These are phyloP conservation scores for Dipus sagitta DNA, from an alignment of 2,797 vertebrate genomes.

Conservation along the genomic window DNA sequence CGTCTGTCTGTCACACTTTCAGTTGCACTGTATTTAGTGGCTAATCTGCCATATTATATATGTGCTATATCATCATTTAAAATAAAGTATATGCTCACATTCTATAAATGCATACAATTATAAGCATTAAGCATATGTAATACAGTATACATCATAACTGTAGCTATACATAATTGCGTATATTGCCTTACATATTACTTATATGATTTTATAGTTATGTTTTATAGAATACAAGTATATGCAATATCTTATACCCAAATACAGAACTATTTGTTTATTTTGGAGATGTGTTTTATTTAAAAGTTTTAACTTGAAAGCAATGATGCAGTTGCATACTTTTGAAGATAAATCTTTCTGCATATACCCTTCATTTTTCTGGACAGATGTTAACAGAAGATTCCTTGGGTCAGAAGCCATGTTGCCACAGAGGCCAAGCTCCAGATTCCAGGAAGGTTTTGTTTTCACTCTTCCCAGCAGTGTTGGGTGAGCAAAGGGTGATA, in stretches of 20 bases:
- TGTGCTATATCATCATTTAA: background rate
- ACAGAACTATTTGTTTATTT: background rate
- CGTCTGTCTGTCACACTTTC: background rate
- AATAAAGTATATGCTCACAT: background rate
- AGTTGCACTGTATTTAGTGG: background rate
- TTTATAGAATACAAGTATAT: background rate
- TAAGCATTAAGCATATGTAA: background rate
- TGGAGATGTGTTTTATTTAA: background rate
- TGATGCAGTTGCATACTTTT: fast-evolving
- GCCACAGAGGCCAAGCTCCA: background rate
- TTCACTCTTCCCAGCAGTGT: background rate
- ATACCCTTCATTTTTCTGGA: background rate
- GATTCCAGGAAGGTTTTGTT: background rate
- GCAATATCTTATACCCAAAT: background rate
- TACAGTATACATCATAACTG: background rate
- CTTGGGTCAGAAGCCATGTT: background rate
- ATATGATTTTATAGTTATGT: background rate
- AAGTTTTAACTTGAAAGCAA: background rate
- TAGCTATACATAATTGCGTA: background rate
- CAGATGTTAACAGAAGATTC: background rate
- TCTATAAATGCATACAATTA: background rate
- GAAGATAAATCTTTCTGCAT: no score
- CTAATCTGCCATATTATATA: background rate
- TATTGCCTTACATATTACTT: background rate
- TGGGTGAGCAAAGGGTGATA: background rate